Evolutionary conservation across 2,113 vertebrate genomes (phyloP).

Genomic region (Puma concolor): DNA sequence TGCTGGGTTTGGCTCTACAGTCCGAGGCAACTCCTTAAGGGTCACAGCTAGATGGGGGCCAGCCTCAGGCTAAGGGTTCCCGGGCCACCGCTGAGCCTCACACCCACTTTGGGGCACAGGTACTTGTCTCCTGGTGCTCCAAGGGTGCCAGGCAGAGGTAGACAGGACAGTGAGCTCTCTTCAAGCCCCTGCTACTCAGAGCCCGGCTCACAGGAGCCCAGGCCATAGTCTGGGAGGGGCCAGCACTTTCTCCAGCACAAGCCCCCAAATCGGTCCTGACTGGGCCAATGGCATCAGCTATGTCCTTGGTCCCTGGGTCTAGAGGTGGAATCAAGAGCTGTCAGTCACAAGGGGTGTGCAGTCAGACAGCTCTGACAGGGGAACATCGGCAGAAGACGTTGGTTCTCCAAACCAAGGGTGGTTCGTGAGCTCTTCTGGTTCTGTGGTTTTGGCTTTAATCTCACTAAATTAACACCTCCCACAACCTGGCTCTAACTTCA

Average conservation of each 20-base stretch:
- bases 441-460: accelerated
- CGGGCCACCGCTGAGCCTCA: accelerated
- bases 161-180: accelerated
- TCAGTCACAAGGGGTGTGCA: accelerated
- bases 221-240: accelerated
- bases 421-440: accelerated
- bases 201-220: accelerated
- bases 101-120: accelerated
- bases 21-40: accelerated
- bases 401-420: accelerated
- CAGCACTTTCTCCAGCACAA: accelerated
- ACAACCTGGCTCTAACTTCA: neutral
- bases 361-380: accelerated
- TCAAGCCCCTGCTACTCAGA: neutral
- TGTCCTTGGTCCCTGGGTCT: accelerated
- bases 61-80: accelerated
- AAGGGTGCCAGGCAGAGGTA: accelerated
- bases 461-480: accelerated
- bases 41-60: too few relatives aligned
- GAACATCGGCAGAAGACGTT: accelerated
- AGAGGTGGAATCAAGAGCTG: accelerated
- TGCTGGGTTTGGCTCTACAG: neutral
- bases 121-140: accelerated
- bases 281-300: accelerated
- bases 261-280: neutral